Percentiles rank a stretch among this genome's conserved stretches.
Conservation (phyloP, 2,797 vertebrate genomes). For the Enteromius afrohamiltoni region DNA sequence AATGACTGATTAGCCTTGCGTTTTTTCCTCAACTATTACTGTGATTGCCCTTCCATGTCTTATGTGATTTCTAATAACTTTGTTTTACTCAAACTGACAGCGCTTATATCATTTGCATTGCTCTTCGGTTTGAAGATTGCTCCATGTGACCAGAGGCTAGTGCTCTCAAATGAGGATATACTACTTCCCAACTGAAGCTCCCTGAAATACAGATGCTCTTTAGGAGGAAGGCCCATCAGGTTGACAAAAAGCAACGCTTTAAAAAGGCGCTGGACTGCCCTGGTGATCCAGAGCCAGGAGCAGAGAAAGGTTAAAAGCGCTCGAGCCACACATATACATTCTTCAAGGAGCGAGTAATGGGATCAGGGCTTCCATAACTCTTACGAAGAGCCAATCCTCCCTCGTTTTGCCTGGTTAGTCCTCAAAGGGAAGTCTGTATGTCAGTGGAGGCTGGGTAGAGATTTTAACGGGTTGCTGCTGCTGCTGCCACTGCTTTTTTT, state of each 20-base stretch:
- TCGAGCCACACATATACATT: constrained; percentile 77
- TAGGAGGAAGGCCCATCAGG: constrained; percentile 52
- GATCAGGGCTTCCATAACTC: constrained; percentile 82
- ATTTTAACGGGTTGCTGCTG: constrained; percentile 51
- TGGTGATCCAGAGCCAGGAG: constrained; percentile 70
- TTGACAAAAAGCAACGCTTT: constrained; percentile 64
- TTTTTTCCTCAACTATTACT: neutral
- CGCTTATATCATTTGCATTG: constrained; percentile 17
- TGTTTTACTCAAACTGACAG: constrained; percentile 13
- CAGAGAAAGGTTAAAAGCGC: constrained; percentile 81
- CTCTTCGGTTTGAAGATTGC: constrained; percentile 5
- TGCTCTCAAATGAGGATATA: constrained; percentile 44
- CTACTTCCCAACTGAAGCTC: constrained; percentile 6
- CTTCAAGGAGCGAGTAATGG: constrained; percentile 79
- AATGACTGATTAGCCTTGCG: constrained; percentile 20
- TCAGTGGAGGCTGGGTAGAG: constrained; percentile 52
- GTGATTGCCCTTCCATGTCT: neutral
- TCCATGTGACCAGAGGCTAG: constrained; percentile 23
- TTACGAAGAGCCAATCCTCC: constrained; percentile 78
- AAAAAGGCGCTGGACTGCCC: constrained; percentile 60
- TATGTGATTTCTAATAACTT: neutral
- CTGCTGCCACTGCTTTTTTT: constrained; percentile 66
- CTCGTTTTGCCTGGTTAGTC: constrained; percentile 75
- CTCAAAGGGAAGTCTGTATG: constrained; percentile 79
- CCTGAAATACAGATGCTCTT: constrained; percentile 59